A percentile compares a stretch with the other conserved stretches of the same genome.
Evolutionary conservation across 2,888 invertebrate species (phyloP).

Genomic region (Hedychridium roseum): DNA sequence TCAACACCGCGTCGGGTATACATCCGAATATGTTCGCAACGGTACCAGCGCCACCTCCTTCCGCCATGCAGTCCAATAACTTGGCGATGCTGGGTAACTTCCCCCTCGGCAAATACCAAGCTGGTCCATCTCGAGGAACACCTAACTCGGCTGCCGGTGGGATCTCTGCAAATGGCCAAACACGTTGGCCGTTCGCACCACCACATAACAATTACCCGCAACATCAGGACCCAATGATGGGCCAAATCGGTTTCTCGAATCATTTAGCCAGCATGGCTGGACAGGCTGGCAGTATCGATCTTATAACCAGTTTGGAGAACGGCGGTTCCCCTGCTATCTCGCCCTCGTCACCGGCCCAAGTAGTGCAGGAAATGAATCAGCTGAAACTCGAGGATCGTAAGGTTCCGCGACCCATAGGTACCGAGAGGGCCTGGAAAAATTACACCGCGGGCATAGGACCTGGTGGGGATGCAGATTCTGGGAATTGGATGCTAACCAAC

Average conservation of each 20-base stretch:
- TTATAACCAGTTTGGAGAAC: constrained; percentile 62
- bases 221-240: constrained; percentile 57
- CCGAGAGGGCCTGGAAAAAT: constrained; percentile 80
- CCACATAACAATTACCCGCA: constrained; percentile 52
- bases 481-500: constrained; percentile 64
- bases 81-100: constrained; percentile 54
- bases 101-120: constrained; percentile 55
- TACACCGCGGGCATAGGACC: constrained; percentile 53
- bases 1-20: constrained; percentile 51
- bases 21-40: constrained; percentile 58
- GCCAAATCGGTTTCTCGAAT: constrained; percentile 56
- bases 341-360: constrained; percentile 65
- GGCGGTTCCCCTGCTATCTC: constrained; percentile 64
- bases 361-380: constrained; percentile 56
- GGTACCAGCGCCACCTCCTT: constrained; percentile 50
- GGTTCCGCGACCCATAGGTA: constrained; percentile 80
- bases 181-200: constrained; percentile 59
- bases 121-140: constrained; percentile 42
- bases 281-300: constrained; percentile 50
- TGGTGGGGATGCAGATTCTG: constrained; percentile 58
- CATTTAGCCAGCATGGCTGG: constrained; percentile 50
- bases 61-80: constrained; percentile 53
- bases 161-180: constrained; percentile 52
- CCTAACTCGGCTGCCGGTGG: constrained; percentile 36
- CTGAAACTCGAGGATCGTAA: constrained; percentile 67